Percentiles rank a stretch among this genome's conserved stretches.
These are phyloP conservation scores for Acanthisitta chloris DNA, from an alignment of 2,113 vertebrate genomes.

Conservation along the genomic window DNA sequence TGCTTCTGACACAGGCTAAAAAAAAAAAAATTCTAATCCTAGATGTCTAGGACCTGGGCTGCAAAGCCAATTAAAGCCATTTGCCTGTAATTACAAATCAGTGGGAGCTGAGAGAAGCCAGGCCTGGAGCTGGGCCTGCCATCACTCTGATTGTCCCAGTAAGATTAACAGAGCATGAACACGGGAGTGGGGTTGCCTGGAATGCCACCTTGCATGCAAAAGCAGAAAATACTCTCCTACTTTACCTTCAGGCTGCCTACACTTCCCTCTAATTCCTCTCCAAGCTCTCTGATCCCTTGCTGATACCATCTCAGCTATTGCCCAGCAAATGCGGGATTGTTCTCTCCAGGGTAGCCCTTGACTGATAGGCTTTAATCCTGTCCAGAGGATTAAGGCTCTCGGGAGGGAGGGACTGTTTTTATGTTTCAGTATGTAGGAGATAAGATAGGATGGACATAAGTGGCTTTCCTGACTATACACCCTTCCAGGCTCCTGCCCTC, in stretches of 20 bases:
- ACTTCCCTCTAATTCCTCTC: neutral
- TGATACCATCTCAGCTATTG: neutral
- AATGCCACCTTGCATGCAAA: neutral
- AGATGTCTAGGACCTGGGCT: neutral
- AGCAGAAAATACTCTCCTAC: neutral
- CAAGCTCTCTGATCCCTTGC: neutral
- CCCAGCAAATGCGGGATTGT: neutral
- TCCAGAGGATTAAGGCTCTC: neutral
- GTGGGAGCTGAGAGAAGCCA: neutral
- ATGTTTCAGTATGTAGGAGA: neutral
- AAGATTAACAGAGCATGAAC: neutral
- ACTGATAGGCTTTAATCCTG: slow-evolving; percentile 16
- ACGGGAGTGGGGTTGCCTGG: neutral
- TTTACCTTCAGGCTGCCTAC: neutral
- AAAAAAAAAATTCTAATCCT: too few species aligned
- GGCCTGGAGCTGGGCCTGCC: neutral
- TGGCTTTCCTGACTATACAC: neutral
- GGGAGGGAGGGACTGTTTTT: neutral
- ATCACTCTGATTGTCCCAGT: neutral
- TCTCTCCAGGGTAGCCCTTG: neutral
- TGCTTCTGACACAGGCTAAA: fast-evolving
- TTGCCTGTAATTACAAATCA: neutral
- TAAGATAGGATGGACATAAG: neutral
- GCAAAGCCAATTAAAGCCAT: neutral
- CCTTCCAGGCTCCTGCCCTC: neutral